Evolutionary conservation across 2,113 vertebrate genomes (phyloP).

Genomic region (Anthoscopus minutus): DNA sequence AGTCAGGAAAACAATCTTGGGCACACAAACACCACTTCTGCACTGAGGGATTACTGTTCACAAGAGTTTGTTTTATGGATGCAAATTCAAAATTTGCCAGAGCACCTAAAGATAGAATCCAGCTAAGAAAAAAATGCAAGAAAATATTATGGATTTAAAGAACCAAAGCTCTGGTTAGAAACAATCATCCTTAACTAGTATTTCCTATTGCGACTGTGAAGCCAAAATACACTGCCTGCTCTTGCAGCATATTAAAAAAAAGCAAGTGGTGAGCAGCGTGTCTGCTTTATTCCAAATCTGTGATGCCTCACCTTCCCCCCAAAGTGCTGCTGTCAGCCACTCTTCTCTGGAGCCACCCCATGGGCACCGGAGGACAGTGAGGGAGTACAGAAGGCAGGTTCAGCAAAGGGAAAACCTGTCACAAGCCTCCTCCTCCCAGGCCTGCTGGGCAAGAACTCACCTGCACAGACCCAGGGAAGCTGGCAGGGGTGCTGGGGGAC

Average conservation of each 20-base stretch:
- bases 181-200: neutral
- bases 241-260: neutral
- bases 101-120: neutral
- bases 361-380: rapidly evolving
- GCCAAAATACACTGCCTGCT: neutral
- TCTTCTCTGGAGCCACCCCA: neutral
- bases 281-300: neutral
- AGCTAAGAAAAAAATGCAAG: neutral
- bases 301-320: neutral
- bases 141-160: neutral
- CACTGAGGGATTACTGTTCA: neutral
- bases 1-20: neutral
- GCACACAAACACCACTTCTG: neutral
- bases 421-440: neutral
- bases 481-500: neutral
- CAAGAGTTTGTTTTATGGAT: neutral
- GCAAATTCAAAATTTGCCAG: neutral
- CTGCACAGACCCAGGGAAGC: neutral
- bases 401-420: neutral
- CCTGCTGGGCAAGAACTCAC: neutral
- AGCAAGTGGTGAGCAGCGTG: rapidly evolving
- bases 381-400: neutral
- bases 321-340: neutral
- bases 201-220: neutral
- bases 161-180: neutral